Conservation (phyloP, 2,113 vertebrate species). For the Pandion haliaetus region DNA sequence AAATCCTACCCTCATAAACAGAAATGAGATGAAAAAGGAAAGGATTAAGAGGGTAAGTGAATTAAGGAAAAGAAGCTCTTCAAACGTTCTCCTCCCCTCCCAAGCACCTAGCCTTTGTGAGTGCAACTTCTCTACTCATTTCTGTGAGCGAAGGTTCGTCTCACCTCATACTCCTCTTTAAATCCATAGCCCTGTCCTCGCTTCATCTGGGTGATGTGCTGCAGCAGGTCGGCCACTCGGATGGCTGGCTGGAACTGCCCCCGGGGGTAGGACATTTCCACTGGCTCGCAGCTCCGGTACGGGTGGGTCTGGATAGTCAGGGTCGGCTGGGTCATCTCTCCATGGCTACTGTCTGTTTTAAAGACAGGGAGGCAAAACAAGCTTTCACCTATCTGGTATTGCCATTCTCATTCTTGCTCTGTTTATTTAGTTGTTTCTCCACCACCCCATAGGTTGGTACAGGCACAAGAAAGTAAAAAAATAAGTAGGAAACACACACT, state of each 20-base stretch:
- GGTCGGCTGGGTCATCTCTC: constrained; percentile 88
- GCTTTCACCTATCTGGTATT: background rate
- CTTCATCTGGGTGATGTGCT: constrained; percentile 99
- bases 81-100: background rate
- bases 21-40: background rate
- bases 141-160: background rate
- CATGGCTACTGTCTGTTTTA: constrained; percentile 86
- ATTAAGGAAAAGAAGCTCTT: background rate
- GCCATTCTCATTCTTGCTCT: background rate
- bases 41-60: background rate
- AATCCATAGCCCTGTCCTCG: constrained; percentile 96
- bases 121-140: background rate
- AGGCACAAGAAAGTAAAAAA: background rate
- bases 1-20: background rate
- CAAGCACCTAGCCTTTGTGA: background rate
- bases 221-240: constrained; percentile 94
- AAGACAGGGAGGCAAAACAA: constrained; percentile 50
- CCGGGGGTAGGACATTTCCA: constrained; percentile 94
- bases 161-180: constrained; percentile 98
- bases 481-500: background rate
- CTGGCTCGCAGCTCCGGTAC: constrained; percentile 90
- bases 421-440: background rate
- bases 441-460: background rate
- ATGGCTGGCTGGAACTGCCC: constrained; percentile 96
- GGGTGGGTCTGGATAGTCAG: constrained; percentile 95